Evolutionary conservation across 2,888 invertebrate genomes (phyloP).

Genomic region (Nomada goodeniana): DNA sequence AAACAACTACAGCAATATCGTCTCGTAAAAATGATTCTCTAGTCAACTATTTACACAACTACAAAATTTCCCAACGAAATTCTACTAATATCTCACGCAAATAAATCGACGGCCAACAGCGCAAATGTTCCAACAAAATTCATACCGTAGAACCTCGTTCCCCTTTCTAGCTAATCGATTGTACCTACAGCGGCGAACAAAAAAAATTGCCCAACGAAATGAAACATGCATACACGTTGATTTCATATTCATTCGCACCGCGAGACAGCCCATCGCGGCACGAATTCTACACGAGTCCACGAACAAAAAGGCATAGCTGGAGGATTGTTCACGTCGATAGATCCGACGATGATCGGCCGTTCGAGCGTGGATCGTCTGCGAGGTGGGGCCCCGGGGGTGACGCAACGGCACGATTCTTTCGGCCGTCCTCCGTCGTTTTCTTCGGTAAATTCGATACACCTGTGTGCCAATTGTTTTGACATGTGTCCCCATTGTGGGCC

Average conservation of each 20-base stretch:
- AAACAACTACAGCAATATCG: too few relatives aligned
- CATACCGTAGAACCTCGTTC: too few relatives aligned
- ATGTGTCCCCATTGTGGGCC: slow-evolving; percentile 81
- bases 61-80: too few relatives aligned
- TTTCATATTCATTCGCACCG: too few relatives aligned
- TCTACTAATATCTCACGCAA: too few relatives aligned
- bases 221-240: too few relatives aligned
- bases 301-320: slow-evolving; percentile 7
- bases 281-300: background rate
- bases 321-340: slow-evolving; percentile 1
- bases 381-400: slow-evolving; percentile 57
- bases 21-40: too few relatives aligned
- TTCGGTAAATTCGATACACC: slow-evolving; percentile 77
- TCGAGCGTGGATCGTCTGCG: slow-evolving; percentile 42
- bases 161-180: background rate
- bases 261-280: background rate
- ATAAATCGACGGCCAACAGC: too few relatives aligned
- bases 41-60: too few relatives aligned
- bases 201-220: background rate
- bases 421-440: slow-evolving; percentile 64
- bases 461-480: slow-evolving; percentile 83
- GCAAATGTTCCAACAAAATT: too few relatives aligned
- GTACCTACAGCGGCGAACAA: background rate
- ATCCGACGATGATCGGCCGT: slow-evolving; percentile 22
- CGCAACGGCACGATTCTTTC: slow-evolving; percentile 72